A percentile compares a stretch with the other conserved stretches of the same genome.
These are phyloP conservation scores for Falco columbarius DNA, from an alignment of 2,797 vertebrate species.

Conservation along the genomic window DNA sequence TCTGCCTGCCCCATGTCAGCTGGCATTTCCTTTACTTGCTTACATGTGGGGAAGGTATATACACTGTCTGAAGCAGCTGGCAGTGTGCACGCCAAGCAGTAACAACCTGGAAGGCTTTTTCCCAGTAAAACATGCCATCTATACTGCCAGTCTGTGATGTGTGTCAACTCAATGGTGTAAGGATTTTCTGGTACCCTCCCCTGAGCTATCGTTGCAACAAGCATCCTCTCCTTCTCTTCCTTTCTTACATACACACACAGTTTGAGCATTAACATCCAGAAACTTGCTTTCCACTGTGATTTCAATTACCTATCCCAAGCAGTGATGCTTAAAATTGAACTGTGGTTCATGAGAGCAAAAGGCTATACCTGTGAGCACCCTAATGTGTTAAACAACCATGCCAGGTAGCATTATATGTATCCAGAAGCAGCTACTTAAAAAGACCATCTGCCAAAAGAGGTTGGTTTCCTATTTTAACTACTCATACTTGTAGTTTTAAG, in stretches of 20 bases:
- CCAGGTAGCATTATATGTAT: constrained; percentile 57
- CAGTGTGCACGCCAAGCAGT: neutral
- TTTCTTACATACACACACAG: neutral
- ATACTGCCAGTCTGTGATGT: constrained; percentile 34
- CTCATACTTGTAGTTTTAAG: constrained; percentile 61
- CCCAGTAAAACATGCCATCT: neutral
- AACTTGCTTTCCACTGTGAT: constrained; percentile 65
- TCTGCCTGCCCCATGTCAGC: neutral
- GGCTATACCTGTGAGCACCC: constrained; percentile 73
- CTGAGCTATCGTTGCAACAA: constrained; percentile 44
- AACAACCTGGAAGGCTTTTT: neutral
- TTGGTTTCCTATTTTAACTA: constrained; percentile 59
- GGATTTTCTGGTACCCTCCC: constrained; percentile 64
- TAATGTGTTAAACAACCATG: constrained; percentile 76
- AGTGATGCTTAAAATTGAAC: constrained; percentile 82
- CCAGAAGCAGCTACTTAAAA: constrained; percentile 62
- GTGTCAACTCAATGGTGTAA: constrained; percentile 45
- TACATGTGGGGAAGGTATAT: neutral
- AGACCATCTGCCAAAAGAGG: constrained; percentile 72
- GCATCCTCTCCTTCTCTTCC: constrained; percentile 24
- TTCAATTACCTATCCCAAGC: constrained; percentile 72
- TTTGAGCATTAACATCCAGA: constrained; percentile 48
- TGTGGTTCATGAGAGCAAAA: constrained; percentile 73
- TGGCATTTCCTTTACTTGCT: constrained; percentile 29
- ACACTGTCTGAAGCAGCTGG: constrained; percentile 43